Percentiles rank a stretch among this genome's conserved stretches.
Conservation (phyloP, 2,113 vertebrate species). For the Electrona antarctica region DNA sequence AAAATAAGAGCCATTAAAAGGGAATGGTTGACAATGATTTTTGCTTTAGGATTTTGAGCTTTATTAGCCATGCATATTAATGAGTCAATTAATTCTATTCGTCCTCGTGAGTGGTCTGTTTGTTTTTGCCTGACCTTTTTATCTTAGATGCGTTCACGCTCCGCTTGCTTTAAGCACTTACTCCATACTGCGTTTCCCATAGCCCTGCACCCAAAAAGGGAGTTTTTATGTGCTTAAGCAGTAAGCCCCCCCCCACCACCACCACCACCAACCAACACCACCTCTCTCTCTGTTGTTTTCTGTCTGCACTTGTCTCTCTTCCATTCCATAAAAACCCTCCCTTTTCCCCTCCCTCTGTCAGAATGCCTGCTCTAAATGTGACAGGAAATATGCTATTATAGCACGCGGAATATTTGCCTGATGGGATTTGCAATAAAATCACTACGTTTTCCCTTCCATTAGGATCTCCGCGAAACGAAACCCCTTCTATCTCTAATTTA, state of each 20-base stretch:
- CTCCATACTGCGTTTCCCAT: conserved; percentile 78
- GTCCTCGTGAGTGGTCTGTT: conserved; percentile 87
- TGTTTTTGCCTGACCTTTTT: conserved; percentile 88
- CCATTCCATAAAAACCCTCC: conserved; percentile 24
- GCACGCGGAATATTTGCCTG: conserved; percentile 75
- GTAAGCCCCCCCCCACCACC: conserved; percentile 40
- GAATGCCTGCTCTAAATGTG: conserved; percentile 74
- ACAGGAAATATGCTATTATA: conserved; percentile 79
- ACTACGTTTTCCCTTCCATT: conserved; percentile 73
- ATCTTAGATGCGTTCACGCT: conserved; percentile 85
- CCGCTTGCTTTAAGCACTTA: conserved; percentile 85
- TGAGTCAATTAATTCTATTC: conserved; percentile 91
- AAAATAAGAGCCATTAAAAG: conserved; percentile 83
- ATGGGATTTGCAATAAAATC: conserved; percentile 78
- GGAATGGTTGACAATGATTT: conserved; percentile 80
- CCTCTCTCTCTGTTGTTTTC: conserved; percentile 17
- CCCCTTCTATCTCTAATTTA: conserved; percentile 73
- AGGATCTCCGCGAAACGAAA: conserved; percentile 74
- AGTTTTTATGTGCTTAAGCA: conserved; percentile 72
- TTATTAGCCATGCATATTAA: conserved; percentile 89
- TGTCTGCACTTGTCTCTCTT: conserved; percentile 22
- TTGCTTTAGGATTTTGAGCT: conserved; percentile 82
- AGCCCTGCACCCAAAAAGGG: conserved; percentile 67
- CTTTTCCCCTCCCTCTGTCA: conserved; percentile 49
- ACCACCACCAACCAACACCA: background rate